Evolutionary conservation across 1,140 invertebrate genomes (phyloP).

Genomic region (Maconellicoccus hirsutus): DNA sequence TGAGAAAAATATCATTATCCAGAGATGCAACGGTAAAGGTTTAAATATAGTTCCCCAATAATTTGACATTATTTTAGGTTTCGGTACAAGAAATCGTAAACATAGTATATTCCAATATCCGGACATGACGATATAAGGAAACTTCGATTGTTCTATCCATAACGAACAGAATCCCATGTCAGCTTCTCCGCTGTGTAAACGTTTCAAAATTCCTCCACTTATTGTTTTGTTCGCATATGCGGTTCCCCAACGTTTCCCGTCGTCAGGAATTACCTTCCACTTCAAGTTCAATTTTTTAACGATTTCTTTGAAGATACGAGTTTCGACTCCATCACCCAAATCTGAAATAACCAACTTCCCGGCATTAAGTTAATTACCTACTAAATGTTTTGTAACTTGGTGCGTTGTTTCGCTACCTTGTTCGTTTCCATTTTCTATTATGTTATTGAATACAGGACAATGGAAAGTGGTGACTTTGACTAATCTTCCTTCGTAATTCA

Average conservation of each 20-base stretch:
- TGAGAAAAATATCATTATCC: conserved; percentile 23
- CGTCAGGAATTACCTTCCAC: background rate
- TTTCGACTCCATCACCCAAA: conserved; percentile 24
- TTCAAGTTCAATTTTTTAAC: conserved; percentile 17
- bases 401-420: too few species aligned
- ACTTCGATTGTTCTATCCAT: conserved; percentile 23
- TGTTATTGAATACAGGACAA: background rate
- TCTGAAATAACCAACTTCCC: background rate
- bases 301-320: conserved; percentile 24
- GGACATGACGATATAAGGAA: conserved; percentile 19
- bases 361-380: too few species aligned
- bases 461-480: background rate
- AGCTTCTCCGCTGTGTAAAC: background rate
- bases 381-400: too few species aligned
- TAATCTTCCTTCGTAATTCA: background rate
- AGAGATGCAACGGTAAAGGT: conserved; percentile 22
- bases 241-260: conserved; percentile 24
- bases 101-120: conserved; percentile 24
- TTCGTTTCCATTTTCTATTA: background rate
- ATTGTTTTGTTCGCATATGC: conserved; percentile 16
- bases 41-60: conserved; percentile 25
- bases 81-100: conserved; percentile 25
- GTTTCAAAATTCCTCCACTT: conserved; percentile 18
- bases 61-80: conserved; percentile 13
- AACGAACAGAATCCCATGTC: conserved; percentile 25